A percentile compares a stretch with the other conserved stretches of the same genome.
Conservation (phyloP, 2,113 vertebrate genomes). For the Brachypodius melanocephalos region DNA sequence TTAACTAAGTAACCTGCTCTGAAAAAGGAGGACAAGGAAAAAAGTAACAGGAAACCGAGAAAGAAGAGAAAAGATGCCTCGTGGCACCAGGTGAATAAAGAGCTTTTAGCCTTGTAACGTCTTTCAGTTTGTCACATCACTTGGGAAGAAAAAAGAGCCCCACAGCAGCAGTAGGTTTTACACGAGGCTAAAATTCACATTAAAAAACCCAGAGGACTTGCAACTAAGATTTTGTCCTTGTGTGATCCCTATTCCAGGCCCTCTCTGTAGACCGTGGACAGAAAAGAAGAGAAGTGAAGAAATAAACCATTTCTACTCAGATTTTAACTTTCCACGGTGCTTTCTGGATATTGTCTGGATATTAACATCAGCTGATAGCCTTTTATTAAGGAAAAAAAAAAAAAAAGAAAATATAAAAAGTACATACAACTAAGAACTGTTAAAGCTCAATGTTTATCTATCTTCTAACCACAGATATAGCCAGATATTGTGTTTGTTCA, state of each 20-base stretch:
- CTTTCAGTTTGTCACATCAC: background rate
- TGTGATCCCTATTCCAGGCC: background rate
- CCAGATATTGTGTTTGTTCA: background rate
- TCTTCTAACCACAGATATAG: background rate
- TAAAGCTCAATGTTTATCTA: background rate
- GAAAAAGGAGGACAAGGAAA: background rate
- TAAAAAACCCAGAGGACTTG: background rate
- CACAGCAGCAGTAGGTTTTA: background rate
- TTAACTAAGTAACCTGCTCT: background rate
- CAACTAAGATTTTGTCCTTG: background rate
- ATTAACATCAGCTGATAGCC: background rate
- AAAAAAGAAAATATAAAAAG: too few species aligned
- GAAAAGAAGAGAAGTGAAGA: background rate
- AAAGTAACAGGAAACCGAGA: background rate
- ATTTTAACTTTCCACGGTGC: background rate
- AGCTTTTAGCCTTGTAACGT: background rate
- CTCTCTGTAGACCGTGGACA: background rate
- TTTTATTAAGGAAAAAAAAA: background rate
- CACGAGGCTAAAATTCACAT: background rate
- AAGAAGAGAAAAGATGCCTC: background rate
- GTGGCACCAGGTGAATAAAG: rapidly evolving
- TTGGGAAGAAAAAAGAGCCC: background rate
- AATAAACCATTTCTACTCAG: background rate
- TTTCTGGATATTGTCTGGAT: background rate
- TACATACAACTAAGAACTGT: background rate